phyloP scores from a whole-genome alignment of 2,113 vertebrate species.

The Neolamprologus kungweensis region DNA sequence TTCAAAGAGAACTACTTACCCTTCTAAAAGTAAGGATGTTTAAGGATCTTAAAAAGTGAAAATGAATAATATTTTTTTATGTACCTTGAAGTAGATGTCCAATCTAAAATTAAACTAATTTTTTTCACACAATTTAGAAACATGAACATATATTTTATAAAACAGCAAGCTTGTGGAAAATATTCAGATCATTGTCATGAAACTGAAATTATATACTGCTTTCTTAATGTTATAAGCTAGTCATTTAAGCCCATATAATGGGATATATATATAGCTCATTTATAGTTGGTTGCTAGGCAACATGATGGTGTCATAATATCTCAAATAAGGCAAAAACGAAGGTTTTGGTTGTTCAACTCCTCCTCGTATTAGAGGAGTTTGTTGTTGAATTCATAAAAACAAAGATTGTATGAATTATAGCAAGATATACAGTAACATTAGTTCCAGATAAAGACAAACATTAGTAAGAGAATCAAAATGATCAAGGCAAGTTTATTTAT shows the following conservation, averaged over 20 bases:
- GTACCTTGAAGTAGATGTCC: background rate
- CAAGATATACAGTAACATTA: background rate
- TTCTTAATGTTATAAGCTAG: background rate
- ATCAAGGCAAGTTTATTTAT: background rate
- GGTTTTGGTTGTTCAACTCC: background rate
- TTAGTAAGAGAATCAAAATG: background rate
- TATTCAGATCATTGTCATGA: background rate
- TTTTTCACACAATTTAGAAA: background rate
- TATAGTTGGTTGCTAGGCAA: background rate
- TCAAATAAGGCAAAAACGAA: background rate
- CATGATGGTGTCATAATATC: background rate
- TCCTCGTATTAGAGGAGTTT: background rate
- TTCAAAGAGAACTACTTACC: slow-evolving; percentile 19
- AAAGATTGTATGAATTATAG: background rate
- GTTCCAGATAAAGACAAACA: background rate
- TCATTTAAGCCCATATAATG: background rate
- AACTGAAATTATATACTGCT: background rate
- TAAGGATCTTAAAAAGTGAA: background rate
- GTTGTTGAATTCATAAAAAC: background rate
- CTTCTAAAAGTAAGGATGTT: background rate
- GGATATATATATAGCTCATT: background rate
- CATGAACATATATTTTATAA: background rate
- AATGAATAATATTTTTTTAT: background rate
- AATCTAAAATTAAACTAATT: background rate
- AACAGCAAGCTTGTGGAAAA: background rate